phyloP scores from a whole-genome alignment of 2,113 vertebrate genomes.

The Pycnonotus jocosus region DNA sequence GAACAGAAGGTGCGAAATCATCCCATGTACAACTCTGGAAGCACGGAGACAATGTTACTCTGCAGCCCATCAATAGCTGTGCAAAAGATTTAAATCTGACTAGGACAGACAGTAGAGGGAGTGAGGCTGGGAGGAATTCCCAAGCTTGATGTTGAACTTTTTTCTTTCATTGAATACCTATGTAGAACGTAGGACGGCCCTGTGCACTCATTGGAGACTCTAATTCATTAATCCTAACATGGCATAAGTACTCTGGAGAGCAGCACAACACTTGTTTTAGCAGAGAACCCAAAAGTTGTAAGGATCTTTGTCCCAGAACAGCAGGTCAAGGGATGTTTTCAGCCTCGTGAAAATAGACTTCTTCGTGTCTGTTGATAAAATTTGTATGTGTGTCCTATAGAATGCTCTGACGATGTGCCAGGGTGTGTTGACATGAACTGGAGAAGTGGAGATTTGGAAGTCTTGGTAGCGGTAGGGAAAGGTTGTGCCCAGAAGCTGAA shows the following conservation, averaged over 20 bases:
- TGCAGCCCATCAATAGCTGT: not conserved
- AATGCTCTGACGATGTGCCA: not conserved
- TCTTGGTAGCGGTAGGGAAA: not conserved
- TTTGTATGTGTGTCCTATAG: accelerated
- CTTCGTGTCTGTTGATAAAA: not conserved
- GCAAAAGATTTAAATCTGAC: not conserved
- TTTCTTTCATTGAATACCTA: not conserved
- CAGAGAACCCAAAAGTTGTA: not conserved
- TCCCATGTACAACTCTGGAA: accelerated
- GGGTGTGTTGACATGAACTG: accelerated
- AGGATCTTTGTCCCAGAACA: not conserved
- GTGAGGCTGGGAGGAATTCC: not conserved
- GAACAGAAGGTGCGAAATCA: not conserved
- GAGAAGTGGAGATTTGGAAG: not conserved
- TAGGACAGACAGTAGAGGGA: not conserved
- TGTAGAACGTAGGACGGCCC: not conserved
- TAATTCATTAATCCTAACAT: not conserved
- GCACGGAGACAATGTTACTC: not conserved
- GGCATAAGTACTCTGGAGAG: not conserved
- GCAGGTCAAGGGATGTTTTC: not conserved
- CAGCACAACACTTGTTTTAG: not conserved
- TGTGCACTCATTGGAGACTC: accelerated
- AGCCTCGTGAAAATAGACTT: not conserved
- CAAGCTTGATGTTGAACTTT: too few species aligned
- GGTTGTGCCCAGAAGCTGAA: not conserved